These are phyloP conservation scores for Peromyscus maniculatus DNA, from an alignment of 2,113 vertebrate species.

Conservation along the genomic window DNA sequence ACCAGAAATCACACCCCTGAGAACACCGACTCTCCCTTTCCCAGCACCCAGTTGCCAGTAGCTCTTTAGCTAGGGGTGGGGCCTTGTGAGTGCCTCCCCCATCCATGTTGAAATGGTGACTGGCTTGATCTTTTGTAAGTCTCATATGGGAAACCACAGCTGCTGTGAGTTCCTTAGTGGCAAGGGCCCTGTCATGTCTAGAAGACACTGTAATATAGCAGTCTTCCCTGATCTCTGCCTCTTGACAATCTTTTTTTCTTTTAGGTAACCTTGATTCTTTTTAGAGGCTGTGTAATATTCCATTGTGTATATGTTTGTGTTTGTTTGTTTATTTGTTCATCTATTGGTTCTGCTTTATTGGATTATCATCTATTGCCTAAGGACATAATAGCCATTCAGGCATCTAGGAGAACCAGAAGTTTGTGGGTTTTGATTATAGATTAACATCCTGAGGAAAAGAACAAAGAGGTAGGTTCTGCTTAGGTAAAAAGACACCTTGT, in stretches of 20 bases:
- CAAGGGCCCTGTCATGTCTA: neutral
- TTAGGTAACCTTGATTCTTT: conserved; percentile 42
- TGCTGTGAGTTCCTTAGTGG: neutral
- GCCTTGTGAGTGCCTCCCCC: neutral
- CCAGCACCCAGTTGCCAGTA: neutral
- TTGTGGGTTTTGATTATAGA: conserved; percentile 8
- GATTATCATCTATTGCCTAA: conserved; percentile 47
- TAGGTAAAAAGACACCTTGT: neutral
- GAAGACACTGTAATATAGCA: neutral
- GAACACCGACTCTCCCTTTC: neutral
- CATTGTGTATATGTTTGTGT: neutral
- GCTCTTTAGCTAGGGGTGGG: neutral
- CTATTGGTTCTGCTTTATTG: conserved; percentile 14
- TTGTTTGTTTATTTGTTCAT: conserved; percentile 14
- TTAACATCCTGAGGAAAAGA: conserved; percentile 16
- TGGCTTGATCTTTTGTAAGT: neutral
- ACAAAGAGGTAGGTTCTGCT: neutral
- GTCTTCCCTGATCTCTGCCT: neutral
- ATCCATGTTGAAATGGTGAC: neutral
- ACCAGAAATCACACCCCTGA: neutral
- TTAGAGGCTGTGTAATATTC: neutral
- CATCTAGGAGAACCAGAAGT: conserved; percentile 37
- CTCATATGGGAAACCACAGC: neutral
- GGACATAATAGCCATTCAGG: conserved; percentile 2
- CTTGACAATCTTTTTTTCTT: neutral